Evolutionary conservation across 2,113 vertebrate genomes (phyloP).

Genomic region (Cepphus grylle): DNA sequence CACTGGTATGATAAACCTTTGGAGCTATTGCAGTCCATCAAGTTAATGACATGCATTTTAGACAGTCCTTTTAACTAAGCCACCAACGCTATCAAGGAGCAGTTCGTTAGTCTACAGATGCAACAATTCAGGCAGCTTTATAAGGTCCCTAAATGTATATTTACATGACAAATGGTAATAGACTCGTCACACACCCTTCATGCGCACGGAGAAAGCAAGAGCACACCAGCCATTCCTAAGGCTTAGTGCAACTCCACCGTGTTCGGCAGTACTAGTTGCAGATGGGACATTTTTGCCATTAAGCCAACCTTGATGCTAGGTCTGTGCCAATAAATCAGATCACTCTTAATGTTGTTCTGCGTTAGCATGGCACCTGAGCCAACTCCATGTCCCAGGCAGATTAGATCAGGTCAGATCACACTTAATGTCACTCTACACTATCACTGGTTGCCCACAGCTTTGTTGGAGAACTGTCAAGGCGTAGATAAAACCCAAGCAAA

Average conservation of each 20-base stretch:
- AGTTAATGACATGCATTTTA: background rate
- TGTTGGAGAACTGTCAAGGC: background rate
- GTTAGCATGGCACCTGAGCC: background rate
- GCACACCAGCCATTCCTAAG: background rate
- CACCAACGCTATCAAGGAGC: constrained; percentile 10
- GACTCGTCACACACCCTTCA: background rate
- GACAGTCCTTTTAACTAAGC: background rate
- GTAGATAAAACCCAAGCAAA: background rate
- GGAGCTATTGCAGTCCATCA: constrained; percentile 13
- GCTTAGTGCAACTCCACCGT: background rate
- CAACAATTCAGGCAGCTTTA: constrained; percentile 23
- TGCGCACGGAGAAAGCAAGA: background rate
- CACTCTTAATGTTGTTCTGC: background rate
- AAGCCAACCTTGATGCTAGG: background rate
- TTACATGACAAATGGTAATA: background rate
- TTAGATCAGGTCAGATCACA: background rate
- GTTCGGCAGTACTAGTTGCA: background rate
- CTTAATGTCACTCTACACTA: background rate
- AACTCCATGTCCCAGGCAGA: background rate
- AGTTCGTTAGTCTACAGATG: background rate
- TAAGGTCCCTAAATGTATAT: constrained; percentile 28
- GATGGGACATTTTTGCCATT: background rate
- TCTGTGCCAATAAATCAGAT: background rate
- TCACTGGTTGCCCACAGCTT: background rate
- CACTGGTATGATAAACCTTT: constrained; percentile 16